Evolutionary conservation across 2,888 invertebrate species (phyloP), one percentile per base, ranked within the genome.

Genomic region (Agrochola litura): DNA sequence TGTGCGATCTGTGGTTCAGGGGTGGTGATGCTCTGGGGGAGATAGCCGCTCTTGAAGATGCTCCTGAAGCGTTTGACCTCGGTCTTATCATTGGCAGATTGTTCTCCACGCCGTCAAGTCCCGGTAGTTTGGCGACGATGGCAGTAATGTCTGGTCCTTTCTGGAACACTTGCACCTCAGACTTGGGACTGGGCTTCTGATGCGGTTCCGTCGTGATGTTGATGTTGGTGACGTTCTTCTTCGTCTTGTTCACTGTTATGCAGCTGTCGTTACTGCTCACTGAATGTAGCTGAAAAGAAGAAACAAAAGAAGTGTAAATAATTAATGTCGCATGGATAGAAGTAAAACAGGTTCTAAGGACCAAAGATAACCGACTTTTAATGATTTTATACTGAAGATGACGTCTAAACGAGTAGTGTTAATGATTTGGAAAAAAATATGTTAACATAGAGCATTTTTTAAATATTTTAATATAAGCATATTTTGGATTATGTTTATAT

Each of bases 121-220:
- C 97, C 0, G 97, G 97, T 56, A 97, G 93, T 89, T 97, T 97
- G 2, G 97, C 97, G 0, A 98, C 97, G 37, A 98, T 94, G 0
- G 98, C 97, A 2, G 98, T 98, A 46, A 98, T 98, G 90, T 98
- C 98, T 52, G 98, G 98, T 0, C 98, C 98, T 89, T 98, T 98
- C 93, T 98, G 98, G 91, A 98, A 98, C 67, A 98, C 97, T 90
- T 97, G 95, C 73, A 97, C 96, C 90, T 97, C 97, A 10, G 96
- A 94, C 80, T 97, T 97, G 69, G 97, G 95, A 66, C 96, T 95
- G n/a, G 95, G 93, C 74, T 92, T 92, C 70, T 91, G 82, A 10
- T 91, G 91, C 16, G 97, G 96, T 81, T 97, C 97, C 14, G 97
- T 96, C 19, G 97, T 97, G 88, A 98, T 98, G 92, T 97, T 98